A percentile compares a stretch with the other conserved stretches of the same genome.
phyloP scores from a whole-genome alignment of 2,113 vertebrate species.

The zebrafish (Danio rerio) region GRCz12tu NC_133183.1:27501001-27501500 shows the following conservation, averaged over 20 bases:
- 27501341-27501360: slow-evolving; percentile 8
- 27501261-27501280: slow-evolving; percentile 7
- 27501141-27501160: too few species aligned
- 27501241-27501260: not conserved
- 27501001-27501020: too few species aligned
- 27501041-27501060: too few species aligned
- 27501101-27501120: too few species aligned
- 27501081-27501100: too few species aligned
- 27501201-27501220: not conserved
- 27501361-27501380: slow-evolving; percentile 1
- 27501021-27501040: too few species aligned
- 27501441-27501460: slow-evolving; percentile 22
- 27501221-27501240: not conserved
- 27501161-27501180: too few species aligned
- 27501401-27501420: not conserved
- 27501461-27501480: slow-evolving; percentile 27
- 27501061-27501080: too few species aligned
- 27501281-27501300: not conserved
- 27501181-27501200: not conserved
- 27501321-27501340: not conserved
- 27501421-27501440: not conserved
- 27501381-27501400: slow-evolving; percentile 14
- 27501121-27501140: too few species aligned
- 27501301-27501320: slow-evolving; percentile 11
- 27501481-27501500: not conserved